These are phyloP conservation scores for Cephus pulcher DNA, from an alignment of 2,888 invertebrate species.

Conservation along the genomic window DNA sequence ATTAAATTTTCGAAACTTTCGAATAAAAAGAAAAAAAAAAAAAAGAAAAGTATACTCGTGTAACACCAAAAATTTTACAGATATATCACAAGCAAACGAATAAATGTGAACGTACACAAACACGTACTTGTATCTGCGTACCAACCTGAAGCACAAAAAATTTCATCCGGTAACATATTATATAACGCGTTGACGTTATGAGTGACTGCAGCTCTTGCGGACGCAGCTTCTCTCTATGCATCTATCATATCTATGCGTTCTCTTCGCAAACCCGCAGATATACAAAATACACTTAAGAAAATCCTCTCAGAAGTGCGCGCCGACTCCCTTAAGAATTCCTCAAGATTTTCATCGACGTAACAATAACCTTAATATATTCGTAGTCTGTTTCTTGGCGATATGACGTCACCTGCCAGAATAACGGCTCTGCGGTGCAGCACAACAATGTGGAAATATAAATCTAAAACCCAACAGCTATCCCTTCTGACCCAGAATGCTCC, in stretches of 20 bases:
- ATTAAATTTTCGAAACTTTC: not conserved
- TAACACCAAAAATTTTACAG: not conserved
- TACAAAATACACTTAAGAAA: not conserved
- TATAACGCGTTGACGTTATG: not conserved
- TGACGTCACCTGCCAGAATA: constrained; percentile 30
- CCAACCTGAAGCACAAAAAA: not conserved
- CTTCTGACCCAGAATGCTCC: constrained; percentile 25
- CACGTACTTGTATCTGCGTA: too few relatives aligned
- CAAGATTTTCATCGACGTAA: constrained; percentile 54
- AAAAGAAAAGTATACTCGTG: too few relatives aligned
- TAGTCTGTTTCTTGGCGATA: constrained; percentile 49
- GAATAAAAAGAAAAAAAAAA: not conserved
- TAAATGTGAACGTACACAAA: not conserved
- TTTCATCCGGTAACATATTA: not conserved
- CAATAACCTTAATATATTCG: constrained; percentile 56
- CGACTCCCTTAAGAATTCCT: constrained; percentile 34
- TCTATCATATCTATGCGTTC: not conserved
- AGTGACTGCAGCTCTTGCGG: not conserved
- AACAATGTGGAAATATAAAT: constrained; percentile 52
- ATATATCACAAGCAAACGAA: not conserved
- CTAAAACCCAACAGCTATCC: constrained; percentile 41
- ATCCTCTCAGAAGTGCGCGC: not conserved
- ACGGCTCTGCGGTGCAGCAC: constrained; percentile 31
- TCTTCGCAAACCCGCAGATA: not conserved
- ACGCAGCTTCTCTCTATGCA: not conserved